These are phyloP conservation scores for Numida meleagris DNA, from an alignment of 2,113 vertebrate species.

Conservation along the genomic window DNA sequence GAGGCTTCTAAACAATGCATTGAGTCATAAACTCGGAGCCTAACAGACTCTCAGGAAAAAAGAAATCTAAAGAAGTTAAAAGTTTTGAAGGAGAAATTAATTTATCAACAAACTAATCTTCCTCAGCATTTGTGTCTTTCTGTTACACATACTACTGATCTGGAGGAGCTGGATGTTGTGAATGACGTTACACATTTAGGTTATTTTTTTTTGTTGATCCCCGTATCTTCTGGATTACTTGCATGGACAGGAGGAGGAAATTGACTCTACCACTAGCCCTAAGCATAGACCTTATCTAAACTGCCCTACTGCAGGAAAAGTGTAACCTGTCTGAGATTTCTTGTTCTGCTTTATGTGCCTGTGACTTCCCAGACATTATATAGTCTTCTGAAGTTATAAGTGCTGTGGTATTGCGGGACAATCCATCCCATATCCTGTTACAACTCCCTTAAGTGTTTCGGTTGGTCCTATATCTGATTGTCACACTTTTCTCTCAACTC, in stretches of 20 bases:
- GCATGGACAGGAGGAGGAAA: neutral
- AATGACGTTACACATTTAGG: neutral
- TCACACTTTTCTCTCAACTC: neutral
- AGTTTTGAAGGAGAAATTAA: neutral
- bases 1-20: neutral
- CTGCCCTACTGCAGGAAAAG: neutral
- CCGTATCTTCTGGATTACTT: neutral
- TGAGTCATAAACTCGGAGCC: neutral
- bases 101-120: neutral
- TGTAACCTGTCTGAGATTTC: neutral
- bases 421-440: neutral
- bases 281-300: neutral
- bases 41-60: neutral
- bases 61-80: neutral
- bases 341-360: neutral
- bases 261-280: neutral
- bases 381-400: neutral
- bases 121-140: neutral
- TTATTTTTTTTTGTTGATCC: neutral
- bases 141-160: neutral
- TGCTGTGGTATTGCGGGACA: neutral
- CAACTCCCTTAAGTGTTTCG: neutral
- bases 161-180: neutral
- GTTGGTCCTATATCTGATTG: neutral
- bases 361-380: neutral